Conservation (phyloP, 2,888 invertebrate species). For the Spatulosminthurus flaviceps region DNA sequence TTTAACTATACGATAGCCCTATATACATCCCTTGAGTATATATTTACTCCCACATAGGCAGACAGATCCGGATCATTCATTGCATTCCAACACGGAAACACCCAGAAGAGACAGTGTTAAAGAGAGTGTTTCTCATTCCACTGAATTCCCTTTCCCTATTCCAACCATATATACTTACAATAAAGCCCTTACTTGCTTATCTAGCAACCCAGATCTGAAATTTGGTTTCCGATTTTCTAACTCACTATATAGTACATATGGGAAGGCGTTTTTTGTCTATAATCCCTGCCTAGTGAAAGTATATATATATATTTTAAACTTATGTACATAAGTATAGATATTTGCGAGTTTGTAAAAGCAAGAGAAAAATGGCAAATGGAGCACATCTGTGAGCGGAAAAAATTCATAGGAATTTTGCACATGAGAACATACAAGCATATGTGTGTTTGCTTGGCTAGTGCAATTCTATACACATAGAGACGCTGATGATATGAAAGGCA, state of each 20-base stretch:
- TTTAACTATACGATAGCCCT: neutral
- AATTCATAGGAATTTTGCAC: neutral
- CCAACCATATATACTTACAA: neutral
- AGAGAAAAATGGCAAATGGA: constrained; percentile 12
- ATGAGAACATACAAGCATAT: constrained; percentile 14
- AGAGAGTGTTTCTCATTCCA: neutral
- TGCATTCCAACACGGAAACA: neutral
- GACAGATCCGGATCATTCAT: neutral
- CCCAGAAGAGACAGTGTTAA: neutral
- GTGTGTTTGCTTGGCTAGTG: neutral
- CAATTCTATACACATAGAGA: too few species aligned
- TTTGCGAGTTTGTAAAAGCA: too few species aligned
- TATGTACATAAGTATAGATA: neutral
- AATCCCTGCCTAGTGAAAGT: too few species aligned
- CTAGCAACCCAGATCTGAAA: too few species aligned
- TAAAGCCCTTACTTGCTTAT: too few species aligned
- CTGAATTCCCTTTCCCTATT: neutral
- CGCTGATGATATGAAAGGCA: neutral
- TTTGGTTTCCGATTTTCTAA: too few species aligned
- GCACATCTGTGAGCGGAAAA: constrained; percentile 3
- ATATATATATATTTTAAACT: too few species aligned
- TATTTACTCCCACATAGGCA: neutral
- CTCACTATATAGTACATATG: too few species aligned
- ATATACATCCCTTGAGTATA: neutral
- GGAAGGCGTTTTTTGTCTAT: too few species aligned